phyloP scores from a whole-genome alignment of 2,113 vertebrate species.

The Cyanoderma ruficeps region DNA sequence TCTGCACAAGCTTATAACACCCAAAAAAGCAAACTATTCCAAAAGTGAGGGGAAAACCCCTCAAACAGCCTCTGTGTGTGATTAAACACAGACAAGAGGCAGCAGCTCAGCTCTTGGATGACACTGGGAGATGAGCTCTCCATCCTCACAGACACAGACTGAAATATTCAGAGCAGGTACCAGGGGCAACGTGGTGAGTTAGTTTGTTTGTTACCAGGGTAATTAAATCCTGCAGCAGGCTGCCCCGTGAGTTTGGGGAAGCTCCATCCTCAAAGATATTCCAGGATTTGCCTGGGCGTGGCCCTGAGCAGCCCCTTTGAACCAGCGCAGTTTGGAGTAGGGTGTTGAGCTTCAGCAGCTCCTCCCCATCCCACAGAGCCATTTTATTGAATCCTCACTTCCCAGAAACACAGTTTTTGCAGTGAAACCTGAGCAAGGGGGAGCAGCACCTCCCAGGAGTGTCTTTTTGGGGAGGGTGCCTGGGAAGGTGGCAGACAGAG shows the following conservation, averaged over 20 bases:
- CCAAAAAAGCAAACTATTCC: background rate
- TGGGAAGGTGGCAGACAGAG: background rate
- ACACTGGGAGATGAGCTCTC: background rate
- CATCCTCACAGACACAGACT: background rate
- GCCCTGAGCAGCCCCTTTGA: background rate
- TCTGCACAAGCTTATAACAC: background rate
- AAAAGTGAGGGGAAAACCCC: background rate
- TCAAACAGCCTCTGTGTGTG: background rate
- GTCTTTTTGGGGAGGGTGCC: background rate
- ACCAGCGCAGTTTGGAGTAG: background rate
- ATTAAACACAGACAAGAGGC: background rate
- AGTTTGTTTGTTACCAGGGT: too few species aligned
- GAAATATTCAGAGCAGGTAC: background rate
- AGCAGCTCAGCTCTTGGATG: background rate
- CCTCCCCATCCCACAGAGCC: background rate
- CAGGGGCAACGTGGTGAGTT: rapidly evolving
- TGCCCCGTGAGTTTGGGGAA: background rate
- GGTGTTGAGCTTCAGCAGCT: background rate
- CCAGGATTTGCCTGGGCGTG: background rate
- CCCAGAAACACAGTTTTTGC: background rate
- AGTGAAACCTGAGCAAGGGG: rapidly evolving
- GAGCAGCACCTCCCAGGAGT: background rate
- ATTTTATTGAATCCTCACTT: background rate
- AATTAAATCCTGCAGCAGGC: background rate
- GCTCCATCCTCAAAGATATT: background rate